Evolutionary conservation across 2,113 vertebrate genomes (phyloP), one percentile per base, ranked within the genome.

Genomic region (Okapia johnstoni): DNA sequence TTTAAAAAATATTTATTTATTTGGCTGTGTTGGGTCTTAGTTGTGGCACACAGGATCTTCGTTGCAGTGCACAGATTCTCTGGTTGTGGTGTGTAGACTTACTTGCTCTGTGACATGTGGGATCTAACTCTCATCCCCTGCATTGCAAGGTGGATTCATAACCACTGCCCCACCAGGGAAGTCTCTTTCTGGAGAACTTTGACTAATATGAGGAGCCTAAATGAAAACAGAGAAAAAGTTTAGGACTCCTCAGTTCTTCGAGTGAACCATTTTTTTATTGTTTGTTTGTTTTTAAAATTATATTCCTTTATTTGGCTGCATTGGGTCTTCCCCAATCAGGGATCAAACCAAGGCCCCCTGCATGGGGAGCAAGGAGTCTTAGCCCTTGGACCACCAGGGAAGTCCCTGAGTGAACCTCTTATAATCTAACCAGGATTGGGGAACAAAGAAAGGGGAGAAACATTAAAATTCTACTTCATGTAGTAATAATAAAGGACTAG

Each of bases 211-310:
- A 50, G 43, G 58, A 86, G 19, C 30, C 17, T 86, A 61, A 86
- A 50, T 63, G 58, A 63, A 86, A 63, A 46, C 10, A 50, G 58
- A 61, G 84, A n/a, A 85, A 60, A 85, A n/a, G 58, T 86, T 60
- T 60, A 86, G 85, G 85, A 13, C 21, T 43, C 58, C 10, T 60
- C 28, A 63, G 58, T 63, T 86, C 85, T 63, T 86, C 63, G 85
- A 48, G 77, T n/a, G 48, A 81, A 81, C 0, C 66, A 40, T 25
- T 25, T 25, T 40, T 40, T 66, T 70, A 9, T 70, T 66, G 33
- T 66, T 40, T 70, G 66, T 73, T 23, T 73, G n/a, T 13, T 73
- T 73, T 73, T 23, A 40, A 73, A 70, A 40, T 73, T 70, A 40
- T 70, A 23, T 40, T 23, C 66, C n/a, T 70, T 40, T 23, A 73